Evolutionary conservation across 2,888 invertebrate genomes (phyloP).

Genomic region (Hybos culiciformis): DNA sequence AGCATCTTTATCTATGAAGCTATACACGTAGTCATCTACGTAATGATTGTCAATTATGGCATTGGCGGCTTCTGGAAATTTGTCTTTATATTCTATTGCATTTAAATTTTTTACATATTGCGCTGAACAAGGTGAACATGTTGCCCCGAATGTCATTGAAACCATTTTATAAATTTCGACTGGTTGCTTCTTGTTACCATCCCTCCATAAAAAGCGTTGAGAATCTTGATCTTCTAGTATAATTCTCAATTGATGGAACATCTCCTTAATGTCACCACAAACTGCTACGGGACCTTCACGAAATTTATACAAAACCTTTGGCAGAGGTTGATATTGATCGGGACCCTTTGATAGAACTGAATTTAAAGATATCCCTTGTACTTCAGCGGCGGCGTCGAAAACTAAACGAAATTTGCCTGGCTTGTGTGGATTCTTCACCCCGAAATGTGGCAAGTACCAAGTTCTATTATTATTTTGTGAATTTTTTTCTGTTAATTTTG

Average conservation of each 20-base stretch:
- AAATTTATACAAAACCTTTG: slow-evolving; percentile 26
- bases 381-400: slow-evolving; percentile 23
- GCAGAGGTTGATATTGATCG: slow-evolving; percentile 21
- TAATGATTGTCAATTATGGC: slow-evolving; percentile 13
- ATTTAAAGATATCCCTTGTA: slow-evolving; percentile 18
- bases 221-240: slow-evolving; percentile 19
- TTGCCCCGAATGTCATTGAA: slow-evolving; percentile 17
- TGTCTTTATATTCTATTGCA: slow-evolving; percentile 6
- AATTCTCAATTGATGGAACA: slow-evolving; percentile 21
- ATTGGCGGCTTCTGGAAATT: slow-evolving; percentile 9
- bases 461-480: slow-evolving; percentile 7
- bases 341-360: slow-evolving; percentile 22
- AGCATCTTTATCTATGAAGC: slow-evolving; percentile 4
- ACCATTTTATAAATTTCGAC: slow-evolving; percentile 14
- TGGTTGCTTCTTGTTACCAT: neutral
- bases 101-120: slow-evolving; percentile 14
- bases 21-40: slow-evolving; percentile 10
- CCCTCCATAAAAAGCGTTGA: slow-evolving; percentile 22
- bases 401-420: slow-evolving; percentile 20
- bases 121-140: slow-evolving; percentile 13
- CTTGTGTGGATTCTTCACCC: slow-evolving; percentile 20
- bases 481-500: slow-evolving; percentile 13
- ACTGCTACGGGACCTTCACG: slow-evolving; percentile 23
- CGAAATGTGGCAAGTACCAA: slow-evolving; percentile 22
- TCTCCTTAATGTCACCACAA: slow-evolving; percentile 19